A percentile compares a stretch with the other conserved stretches of the same genome.
These are phyloP conservation scores for Montipora sp. DNA, from an alignment of 64 coral and sea anemone species.

Conservation along the genomic window DNA sequence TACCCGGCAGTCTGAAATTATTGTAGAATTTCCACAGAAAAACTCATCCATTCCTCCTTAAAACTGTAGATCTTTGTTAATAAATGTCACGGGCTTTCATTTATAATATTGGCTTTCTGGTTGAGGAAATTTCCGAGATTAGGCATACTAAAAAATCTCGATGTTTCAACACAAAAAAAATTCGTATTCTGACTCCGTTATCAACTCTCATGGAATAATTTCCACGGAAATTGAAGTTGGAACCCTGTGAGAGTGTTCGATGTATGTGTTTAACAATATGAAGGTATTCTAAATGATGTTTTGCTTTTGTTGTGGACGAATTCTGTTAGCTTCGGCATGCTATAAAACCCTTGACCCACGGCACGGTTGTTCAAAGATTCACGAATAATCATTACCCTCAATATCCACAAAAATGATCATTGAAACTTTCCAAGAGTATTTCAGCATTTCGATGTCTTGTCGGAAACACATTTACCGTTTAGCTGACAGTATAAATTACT, in stretches of 20 bases:
- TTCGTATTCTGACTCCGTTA: background rate
- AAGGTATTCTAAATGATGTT: background rate
- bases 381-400: background rate
- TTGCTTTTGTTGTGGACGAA: too few species aligned
- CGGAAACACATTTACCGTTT: background rate
- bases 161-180: background rate
- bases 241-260: background rate
- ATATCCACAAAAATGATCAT: background rate
- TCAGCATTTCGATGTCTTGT: background rate
- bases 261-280: background rate
- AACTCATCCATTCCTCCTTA: constrained; percentile 4
- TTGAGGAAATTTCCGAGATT: constrained; percentile 14
- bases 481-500: too few species aligned
- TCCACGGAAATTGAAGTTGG: background rate
- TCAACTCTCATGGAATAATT: background rate
- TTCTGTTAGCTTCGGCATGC: background rate
- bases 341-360: background rate
- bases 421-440: background rate
- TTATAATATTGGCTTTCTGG: background rate
- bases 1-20: constrained; percentile 22
- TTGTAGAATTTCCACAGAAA: constrained; percentile 9
- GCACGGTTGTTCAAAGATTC: background rate
- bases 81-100: background rate
- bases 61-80: background rate
- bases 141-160: background rate